Evolutionary conservation across 64 coral and sea anemone genomes (phyloP), one percentile per base, ranked within the genome.

Genomic region (Pachyseris speciosa): DNA sequence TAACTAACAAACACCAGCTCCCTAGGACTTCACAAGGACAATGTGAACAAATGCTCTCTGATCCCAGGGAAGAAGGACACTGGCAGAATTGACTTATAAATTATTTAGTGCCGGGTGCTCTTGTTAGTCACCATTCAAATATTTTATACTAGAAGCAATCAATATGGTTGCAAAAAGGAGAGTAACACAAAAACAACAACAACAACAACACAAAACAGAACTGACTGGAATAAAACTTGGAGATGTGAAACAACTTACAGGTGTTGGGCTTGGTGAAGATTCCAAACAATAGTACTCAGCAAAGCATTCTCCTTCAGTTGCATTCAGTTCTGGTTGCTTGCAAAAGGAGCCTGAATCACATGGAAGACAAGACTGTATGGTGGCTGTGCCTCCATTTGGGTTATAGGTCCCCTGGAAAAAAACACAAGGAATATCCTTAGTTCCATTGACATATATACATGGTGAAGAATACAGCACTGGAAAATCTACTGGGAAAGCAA

Each of bases 261-360:
- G 97, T 32, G 94, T 99, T 30, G 89, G 86, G 9, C 90, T 92
- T 41, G 94, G 97, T 57, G 94, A 99, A 24, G 90, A 89, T 10
- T 50, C 74, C 27, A 37, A 43, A 15, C 97, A 99, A 15, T 93
- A 99, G 58, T 99, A 99, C 11, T 94, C 97, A 39, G 97, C 86
- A 78, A 87, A 84, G 77, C 97, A 99, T 57, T 86, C 16, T 13
- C 90, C 97, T 83, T 99, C 93, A 49, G 77, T 75, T 44, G 48
- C 27, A 9, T 48, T 36, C 65, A 99, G 57, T 11, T 94, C 97
- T 19, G 87, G 66, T 22, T 89, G 73, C 33, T 90, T 67, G 69
- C 97, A 99, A 73, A 87, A 99, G 10, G 69, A 76, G 1, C 97
- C 97, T n/a, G 79, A 72, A 25, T 93, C 80, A 52, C 97, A 99